Percentiles rank a stretch among this genome's conserved stretches.
phyloP scores from a whole-genome alignment of 2,113 vertebrate species.

The Azemiops feae region DNA sequence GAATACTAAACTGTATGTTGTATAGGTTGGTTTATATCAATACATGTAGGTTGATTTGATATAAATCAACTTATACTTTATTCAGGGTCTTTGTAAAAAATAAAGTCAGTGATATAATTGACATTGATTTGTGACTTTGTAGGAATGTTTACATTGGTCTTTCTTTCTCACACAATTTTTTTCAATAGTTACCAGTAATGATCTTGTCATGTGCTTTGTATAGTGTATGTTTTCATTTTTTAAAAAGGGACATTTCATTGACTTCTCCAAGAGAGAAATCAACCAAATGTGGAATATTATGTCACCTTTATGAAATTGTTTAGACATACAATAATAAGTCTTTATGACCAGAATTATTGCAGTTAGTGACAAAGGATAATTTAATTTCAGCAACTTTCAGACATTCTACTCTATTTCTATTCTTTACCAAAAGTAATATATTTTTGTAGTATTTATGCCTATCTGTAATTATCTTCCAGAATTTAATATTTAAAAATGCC shows the following conservation, averaged over 20 bases:
- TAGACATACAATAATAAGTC: background rate
- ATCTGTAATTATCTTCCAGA: background rate
- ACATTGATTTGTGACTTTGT: slow-evolving; percentile 15
- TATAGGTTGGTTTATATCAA: slow-evolving; percentile 3
- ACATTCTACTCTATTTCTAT: background rate
- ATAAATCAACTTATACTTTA: slow-evolving; percentile 18
- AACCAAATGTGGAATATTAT: background rate
- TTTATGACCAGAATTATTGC: background rate
- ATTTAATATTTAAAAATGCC: background rate
- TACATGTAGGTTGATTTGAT: background rate
- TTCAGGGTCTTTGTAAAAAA: slow-evolving; percentile 29
- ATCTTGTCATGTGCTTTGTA: background rate
- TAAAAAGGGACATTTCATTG: slow-evolving; percentile 3
- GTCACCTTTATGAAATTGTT: background rate
- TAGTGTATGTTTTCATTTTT: background rate
- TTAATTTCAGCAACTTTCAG: background rate
- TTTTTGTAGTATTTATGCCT: background rate
- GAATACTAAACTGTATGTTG: background rate
- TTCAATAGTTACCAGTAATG: background rate
- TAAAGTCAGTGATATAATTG: slow-evolving; percentile 25
- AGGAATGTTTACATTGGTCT: slow-evolving; percentile 23
- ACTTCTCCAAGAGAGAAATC: background rate
- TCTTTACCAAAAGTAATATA: background rate
- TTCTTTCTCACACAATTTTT: background rate
- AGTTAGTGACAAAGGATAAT: background rate